Evolutionary conservation across 1,140 invertebrate species (phyloP), one percentile per base, ranked within the genome.

Genomic region (Lerema accius): DNA sequence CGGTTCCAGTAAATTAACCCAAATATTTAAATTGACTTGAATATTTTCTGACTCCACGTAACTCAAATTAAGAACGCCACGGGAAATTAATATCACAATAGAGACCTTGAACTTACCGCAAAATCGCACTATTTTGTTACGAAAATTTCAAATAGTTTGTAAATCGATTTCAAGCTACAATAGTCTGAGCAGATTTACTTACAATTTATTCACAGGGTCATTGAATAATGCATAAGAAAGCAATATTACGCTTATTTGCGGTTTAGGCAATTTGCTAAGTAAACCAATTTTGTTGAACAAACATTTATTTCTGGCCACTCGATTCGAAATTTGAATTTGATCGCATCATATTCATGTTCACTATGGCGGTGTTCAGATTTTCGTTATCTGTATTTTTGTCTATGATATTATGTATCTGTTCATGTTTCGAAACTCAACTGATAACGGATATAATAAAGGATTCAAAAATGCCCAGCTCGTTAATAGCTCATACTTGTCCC

Each of bases 401-500:
- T 1, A 0, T 35, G 6, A 11, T 13, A 15, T 63, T 45, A 67
- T 63, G 51, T 28, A 1, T 63, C 14, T 65, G 48, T 4, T 32
- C 59, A 43, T 32, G 26, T 17, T 49, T 43, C 13, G 60, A 76
- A 49, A 61, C 53, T 39, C 15, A 53, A 4, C 59, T 80, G 26
- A 51, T 85, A 28, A 23, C 32, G 35, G 74, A 84, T 65, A 42
- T 84, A 4, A 69, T 86, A 48, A 53, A 60, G 16, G 55, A 63
- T 10, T 61, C 69, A 37, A 56, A 73, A 48, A 67, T 59, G 48
- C 76, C 78, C 4, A 67, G 69, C 15, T 65, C 70, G 7, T 28
- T 86, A 13, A 66, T 82, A 35, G 71, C 68, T 11, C 48, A 73
- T 46, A 65, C 79, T 17, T 84, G 84, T 42, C 83, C 75, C 69